Conservation (phyloP, 2,113 vertebrate genomes). For the Ceyx melanurus region DNA sequence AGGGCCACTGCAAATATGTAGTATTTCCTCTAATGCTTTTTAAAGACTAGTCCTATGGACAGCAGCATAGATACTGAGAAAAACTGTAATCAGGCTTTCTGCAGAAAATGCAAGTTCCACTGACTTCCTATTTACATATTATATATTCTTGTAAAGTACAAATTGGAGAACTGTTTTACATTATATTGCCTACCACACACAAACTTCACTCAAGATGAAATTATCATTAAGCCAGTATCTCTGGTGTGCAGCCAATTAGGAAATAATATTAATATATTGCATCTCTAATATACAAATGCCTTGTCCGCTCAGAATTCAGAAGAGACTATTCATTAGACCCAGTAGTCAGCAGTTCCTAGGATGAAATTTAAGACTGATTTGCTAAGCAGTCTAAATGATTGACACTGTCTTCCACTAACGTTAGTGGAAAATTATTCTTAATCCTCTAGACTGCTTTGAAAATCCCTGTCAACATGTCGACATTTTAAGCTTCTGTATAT, state of each 20-base stretch:
- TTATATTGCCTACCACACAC: neutral
- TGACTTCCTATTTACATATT: neutral
- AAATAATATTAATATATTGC: neutral
- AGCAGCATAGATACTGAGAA: neutral
- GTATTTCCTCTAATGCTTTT: neutral
- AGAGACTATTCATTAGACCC: neutral
- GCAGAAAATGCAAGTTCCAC: neutral
- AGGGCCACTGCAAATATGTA: neutral
- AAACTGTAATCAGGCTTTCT: neutral
- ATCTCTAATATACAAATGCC: neutral
- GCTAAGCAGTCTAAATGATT: neutral
- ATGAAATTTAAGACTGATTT: neutral
- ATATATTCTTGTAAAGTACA: neutral
- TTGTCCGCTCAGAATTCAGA: neutral
- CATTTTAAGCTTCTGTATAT: neutral
- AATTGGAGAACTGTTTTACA: neutral
- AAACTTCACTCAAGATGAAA: neutral
- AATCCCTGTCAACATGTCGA: neutral
- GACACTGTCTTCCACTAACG: conserved; percentile 8
- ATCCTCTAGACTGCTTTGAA: conserved; percentile 21
- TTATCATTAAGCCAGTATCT: neutral
- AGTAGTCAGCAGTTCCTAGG: neutral
- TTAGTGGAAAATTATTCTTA: neutral
- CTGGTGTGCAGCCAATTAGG: neutral
- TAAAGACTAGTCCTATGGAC: neutral